Base-by-base conservation (phyloP, 2,888 invertebrate species). In the Melieria omissa region DNA sequence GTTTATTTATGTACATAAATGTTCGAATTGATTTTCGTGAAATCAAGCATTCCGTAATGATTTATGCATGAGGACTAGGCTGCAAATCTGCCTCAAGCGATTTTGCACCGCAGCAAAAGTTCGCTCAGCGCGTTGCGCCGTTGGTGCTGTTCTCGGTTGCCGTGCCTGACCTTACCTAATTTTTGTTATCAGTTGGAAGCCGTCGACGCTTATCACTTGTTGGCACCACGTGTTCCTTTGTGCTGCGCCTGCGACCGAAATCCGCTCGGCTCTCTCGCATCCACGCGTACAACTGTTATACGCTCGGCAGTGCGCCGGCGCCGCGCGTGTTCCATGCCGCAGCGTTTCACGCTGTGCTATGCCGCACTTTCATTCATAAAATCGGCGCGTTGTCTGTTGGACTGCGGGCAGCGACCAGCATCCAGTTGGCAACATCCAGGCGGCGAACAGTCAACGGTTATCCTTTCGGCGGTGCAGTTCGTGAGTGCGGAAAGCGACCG, bases 381-480 rank as follows among this genome's bases (percentile, higher is more conserved):
- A n/a, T 55, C 29, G 16, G 14, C 7, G 58, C 49, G 8, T 41
- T 49, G 3, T 52, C n/a, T 44, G 7, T 41, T 4, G 7, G 52
- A 42, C 42, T 64, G 9, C 47, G 64, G 12, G 6, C 0, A 1
- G 49, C 7, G 10, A 41, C 52, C n/a, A 7, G 49, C 4, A 63
- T 41, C 41, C 29, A 63, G 42, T 42, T 58, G 42, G 41, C 42
- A 9, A 16, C 4, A 12, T 12, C 10, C 16, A 61, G 61, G 60
- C 49, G 49, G 49, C 60, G 49, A 71, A 67, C 72, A 74, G 74
- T 74, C 70, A 65, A 72, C 70, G 70, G 65, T 74, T 70, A 61
- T 73, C 57, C 65, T 68, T 73, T 68, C 67, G 71, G 63, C 60
- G 72, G 71, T 74, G 71, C 46, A 65, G 74, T 74, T 71, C 61